A percentile compares a stretch with the other conserved stretches of the same genome.
Conservation (phyloP, 1,140 invertebrate genomes). For the Musca vetustissima region DNA sequence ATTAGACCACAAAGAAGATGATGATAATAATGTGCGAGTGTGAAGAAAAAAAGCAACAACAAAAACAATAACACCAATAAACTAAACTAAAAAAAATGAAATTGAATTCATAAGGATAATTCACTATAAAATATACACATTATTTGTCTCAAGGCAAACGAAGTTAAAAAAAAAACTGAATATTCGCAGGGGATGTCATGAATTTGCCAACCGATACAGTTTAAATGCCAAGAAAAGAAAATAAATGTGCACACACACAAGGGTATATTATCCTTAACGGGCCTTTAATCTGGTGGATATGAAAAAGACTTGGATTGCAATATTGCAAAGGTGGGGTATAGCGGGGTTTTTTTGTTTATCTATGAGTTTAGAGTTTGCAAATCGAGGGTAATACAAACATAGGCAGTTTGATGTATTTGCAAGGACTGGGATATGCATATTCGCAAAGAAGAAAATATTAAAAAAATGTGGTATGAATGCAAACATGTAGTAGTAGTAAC, state of each 20-base stretch:
- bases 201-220: neutral
- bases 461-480: too few species aligned
- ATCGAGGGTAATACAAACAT: neutral
- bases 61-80: neutral
- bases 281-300: conserved; percentile 10
- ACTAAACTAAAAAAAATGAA: conserved; percentile 7
- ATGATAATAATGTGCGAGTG: neutral
- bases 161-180: too few species aligned
- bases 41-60: neutral
- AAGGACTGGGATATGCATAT: too few species aligned
- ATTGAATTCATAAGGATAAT: conserved; percentile 21
- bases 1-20: conserved; percentile 6
- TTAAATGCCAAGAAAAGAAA: conserved; percentile 2
- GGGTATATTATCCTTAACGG: neutral
- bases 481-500: too few species aligned
- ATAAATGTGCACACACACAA: neutral
- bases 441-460: too few species aligned
- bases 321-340: neutral
- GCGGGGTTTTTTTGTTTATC: neutral
- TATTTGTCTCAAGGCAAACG: too few species aligned
- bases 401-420: too few species aligned
- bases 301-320: neutral
- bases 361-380: neutral
- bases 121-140: too few species aligned
- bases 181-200: neutral